Evolutionary conservation across 2,113 vertebrate species (phyloP).

Genomic region (Ardeotis arabs): DNA sequence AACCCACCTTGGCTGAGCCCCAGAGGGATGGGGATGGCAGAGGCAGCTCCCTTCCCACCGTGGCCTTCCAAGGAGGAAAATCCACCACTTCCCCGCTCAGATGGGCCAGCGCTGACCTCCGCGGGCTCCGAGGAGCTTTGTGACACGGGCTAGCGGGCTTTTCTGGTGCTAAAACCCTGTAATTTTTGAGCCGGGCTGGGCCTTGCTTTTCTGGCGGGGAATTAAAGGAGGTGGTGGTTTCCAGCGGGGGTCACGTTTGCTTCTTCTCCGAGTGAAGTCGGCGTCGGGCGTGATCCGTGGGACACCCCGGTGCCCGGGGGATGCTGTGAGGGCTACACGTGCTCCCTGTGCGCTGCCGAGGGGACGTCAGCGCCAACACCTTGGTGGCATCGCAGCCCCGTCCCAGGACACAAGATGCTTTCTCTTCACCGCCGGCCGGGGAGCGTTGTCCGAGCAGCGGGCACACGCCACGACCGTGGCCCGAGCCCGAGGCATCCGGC

Average conservation of each 20-base stretch:
- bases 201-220: background rate
- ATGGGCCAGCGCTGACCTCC: rapidly evolving
- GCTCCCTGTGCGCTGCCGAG: background rate
- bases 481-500: background rate
- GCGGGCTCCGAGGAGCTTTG: background rate
- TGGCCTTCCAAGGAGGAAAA: background rate
- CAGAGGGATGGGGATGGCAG: rapidly evolving
- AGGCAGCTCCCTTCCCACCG: rapidly evolving
- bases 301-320: rapidly evolving
- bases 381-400: rapidly evolving
- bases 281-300: rapidly evolving
- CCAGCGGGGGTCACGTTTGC: background rate
- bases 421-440: rapidly evolving
- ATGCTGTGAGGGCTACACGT: background rate
- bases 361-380: background rate
- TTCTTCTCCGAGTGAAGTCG: rapidly evolving
- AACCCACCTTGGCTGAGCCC: background rate
- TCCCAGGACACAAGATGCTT: rapidly evolving
- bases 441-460: rapidly evolving
- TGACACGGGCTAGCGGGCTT: rapidly evolving
- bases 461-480: rapidly evolving
- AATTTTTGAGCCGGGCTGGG: background rate
- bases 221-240: conserved; percentile 28
- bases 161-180: background rate
- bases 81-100: rapidly evolving